Evolutionary conservation across 2,888 invertebrate species (phyloP).

Genomic region (Rapana venosa): DNA sequence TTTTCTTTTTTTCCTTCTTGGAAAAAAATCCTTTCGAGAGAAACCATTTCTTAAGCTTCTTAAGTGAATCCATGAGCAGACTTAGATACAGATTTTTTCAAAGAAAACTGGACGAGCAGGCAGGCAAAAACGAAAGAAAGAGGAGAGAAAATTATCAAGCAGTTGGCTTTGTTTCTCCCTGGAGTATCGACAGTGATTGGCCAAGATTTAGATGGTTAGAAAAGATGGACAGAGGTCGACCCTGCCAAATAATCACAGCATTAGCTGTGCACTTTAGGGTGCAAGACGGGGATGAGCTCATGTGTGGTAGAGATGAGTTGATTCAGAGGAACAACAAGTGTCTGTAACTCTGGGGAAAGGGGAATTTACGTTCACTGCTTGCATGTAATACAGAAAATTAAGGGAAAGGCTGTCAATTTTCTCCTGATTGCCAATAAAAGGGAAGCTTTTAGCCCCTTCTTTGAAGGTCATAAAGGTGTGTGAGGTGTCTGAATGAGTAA

Average conservation of each 20-base stretch:
- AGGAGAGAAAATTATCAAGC: background rate
- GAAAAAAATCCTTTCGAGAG: no score
- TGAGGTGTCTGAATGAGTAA: no score
- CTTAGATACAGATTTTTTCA: no score
- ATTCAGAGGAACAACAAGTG: background rate
- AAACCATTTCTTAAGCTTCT: no score
- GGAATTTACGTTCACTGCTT: background rate
- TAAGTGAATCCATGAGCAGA: no score
- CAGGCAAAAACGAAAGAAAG: background rate
- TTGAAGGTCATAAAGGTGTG: no score
- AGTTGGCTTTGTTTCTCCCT: background rate
- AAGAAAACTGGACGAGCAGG: background rate
- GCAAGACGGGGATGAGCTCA: background rate
- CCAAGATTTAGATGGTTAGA: background rate
- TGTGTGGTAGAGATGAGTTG: background rate
- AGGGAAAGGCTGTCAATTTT: no score
- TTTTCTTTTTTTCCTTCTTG: no score
- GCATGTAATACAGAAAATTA: no score
- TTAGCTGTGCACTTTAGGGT: background rate
- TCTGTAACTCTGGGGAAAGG: background rate
- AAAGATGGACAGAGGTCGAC: background rate
- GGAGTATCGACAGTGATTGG: background rate
- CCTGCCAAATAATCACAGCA: constrained; percentile 7
- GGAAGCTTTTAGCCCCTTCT: no score
- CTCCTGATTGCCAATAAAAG: no score